Percentiles rank a stretch among this genome's conserved stretches.
These are phyloP conservation scores for Cinclus mexicanus DNA, from an alignment of 2,113 vertebrate species.

Conservation along the genomic window DNA sequence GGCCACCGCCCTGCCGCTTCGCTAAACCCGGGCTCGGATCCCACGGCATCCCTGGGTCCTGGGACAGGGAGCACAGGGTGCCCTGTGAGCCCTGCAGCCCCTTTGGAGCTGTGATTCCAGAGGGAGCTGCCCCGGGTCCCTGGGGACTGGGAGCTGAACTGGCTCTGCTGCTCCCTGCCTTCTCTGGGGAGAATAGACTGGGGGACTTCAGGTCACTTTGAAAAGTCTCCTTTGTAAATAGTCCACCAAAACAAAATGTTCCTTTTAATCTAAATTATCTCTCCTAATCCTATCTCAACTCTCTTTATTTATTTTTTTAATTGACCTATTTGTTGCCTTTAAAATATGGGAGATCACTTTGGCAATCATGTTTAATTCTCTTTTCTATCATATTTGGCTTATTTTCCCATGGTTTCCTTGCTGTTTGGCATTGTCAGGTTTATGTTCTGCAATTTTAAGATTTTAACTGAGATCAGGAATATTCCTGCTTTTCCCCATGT, in stretches of 20 bases:
- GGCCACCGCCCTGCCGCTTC: not conserved
- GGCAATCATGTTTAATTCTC: not conserved
- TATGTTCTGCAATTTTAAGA: not conserved
- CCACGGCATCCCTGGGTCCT: not conserved
- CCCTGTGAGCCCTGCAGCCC: not conserved
- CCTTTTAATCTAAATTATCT: not conserved
- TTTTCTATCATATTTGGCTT: not conserved
- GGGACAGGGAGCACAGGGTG: not conserved
- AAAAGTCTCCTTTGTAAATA: not conserved
- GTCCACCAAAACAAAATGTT: not conserved
- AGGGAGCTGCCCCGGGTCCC: rapidly evolving
- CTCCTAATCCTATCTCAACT: not conserved
- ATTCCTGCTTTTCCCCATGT: not conserved
- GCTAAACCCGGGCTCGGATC: not conserved
- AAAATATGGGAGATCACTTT: not conserved
- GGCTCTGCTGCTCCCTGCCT: not conserved
- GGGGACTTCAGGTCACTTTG: not conserved
- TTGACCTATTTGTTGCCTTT: not conserved
- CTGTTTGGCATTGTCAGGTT: not conserved
- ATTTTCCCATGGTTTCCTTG: not conserved
- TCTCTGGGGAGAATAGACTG: not conserved
- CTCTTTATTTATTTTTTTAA: not conserved
- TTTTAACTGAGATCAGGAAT: not conserved
- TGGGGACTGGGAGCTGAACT: not conserved
- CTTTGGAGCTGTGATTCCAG: not conserved